Percentiles rank a stretch among this genome's conserved stretches.
Conservation (phyloP, 2,113 vertebrate genomes). For the Camarhynchus parvulus region DNA sequence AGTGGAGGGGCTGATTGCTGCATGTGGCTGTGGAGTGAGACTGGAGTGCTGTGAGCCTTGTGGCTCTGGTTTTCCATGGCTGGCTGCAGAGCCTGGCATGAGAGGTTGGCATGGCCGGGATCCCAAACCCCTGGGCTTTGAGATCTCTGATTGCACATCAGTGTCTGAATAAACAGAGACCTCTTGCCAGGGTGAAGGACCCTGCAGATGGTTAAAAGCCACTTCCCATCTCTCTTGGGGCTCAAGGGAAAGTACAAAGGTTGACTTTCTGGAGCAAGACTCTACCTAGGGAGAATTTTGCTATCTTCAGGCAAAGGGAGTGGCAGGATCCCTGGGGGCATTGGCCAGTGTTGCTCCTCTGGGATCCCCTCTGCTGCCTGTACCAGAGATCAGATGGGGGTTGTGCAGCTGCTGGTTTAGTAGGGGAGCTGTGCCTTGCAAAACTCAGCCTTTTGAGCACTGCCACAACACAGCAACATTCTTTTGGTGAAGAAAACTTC, state of each 20-base stretch:
- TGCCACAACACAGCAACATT: neutral
- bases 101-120: accelerated
- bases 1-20: neutral
- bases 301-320: neutral
- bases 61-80: neutral
- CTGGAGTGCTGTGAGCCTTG: accelerated
- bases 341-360: neutral
- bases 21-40: neutral
- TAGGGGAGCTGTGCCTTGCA: neutral
- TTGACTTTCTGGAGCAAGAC: neutral
- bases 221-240: neutral
- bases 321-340: neutral
- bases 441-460: neutral
- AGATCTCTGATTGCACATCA: neutral
- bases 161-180: neutral
- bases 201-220: neutral
- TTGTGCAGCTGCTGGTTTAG: neutral
- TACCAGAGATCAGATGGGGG: neutral
- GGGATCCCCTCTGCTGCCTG: neutral
- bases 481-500: neutral
- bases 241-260: neutral
- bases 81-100: neutral
- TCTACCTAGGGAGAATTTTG: neutral
- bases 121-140: neutral
- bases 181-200: neutral